Evolutionary conservation across 53 echinoderm and acorn worm genomes (phyloP), one percentile per base, ranked within the genome.

Genomic region (Stichopus horrens): DNA sequence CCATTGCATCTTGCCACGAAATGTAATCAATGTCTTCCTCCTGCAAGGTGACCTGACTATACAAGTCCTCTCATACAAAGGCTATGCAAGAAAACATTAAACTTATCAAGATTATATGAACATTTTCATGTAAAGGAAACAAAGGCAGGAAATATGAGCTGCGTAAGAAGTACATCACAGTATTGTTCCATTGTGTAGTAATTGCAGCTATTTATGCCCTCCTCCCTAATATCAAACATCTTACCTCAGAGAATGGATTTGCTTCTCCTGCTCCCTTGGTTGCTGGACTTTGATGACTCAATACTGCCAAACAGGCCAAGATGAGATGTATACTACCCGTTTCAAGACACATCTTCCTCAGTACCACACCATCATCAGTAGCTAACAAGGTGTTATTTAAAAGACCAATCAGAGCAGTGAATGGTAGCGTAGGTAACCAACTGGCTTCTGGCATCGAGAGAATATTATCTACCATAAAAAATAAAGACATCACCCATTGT

Each of bases 331-430:
- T 86, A 14, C 96, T 96, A 0, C 99, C 99, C 18, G 96, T 99
- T 80, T 99, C 99, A 23, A 99, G 90, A 13, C 95, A 96, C 93
- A 96, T 93, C 21, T 94, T 89, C 21, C 99, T 84, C 82, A 99
- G 91, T 52, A 98, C 81, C 80, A 99, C 96, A 5, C 99, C 99
- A 80, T 99, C 99, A 79, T 99, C 99, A 22, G 99, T 99, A 74
- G 94, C 96, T 74, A 99, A 91, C 6, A 96, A 94, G 7, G 99
- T 96, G 86, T 92, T 93, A 76, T 99, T 93, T 91, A 99, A 93
- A 73, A 99, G 96, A 55, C 92, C 94, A 86, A 95, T 94, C 58
- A 99, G 91, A 52, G 96, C 96, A 16, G 95, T 94, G 91, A 96
- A 99, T 63, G 99, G 99, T 18, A 99, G 92, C 57, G 99, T 99